Base-by-base conservation (phyloP, 2,888 invertebrate genomes). In the Erebia epiphron region DNA sequence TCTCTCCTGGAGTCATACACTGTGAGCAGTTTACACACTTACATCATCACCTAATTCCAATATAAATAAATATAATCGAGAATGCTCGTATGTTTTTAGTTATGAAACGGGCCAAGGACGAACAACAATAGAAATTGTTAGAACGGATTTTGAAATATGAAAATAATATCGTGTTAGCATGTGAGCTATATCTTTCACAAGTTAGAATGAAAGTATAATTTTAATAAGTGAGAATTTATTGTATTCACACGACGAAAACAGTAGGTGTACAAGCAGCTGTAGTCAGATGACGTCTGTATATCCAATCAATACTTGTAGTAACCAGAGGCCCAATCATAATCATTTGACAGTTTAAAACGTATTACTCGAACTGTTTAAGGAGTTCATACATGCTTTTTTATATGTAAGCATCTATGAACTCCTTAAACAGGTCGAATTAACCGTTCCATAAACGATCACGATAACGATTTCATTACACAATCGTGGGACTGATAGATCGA, bases 101-200 rank as follows among this genome's bases (percentile, higher is more conserved):
- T 71, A 63, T 66, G 75, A 85, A 84, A 79, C 80, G 77, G 87
- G 86, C 84, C 91, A 91, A 91, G 91, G 91, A 78, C 85, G 75
- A 78, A 78, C 78, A 85, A 88, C 86, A 89, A 88, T 87, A 83
- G 83, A 80, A 82, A 84, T 82, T 85, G 86, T 89, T 86, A 83
- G 80, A 80, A 82, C 81, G 86, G 84, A 84, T 86, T 83, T 86
- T 83, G 76, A 79, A 76, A 83, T 80, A 82, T 82, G 79, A 82
- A 81, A 85, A 80, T 80, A 75, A 75, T 72, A 76, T 75, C 68
- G 62, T 68, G 70, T 52, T 57, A 68, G 62, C 67, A 65, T 69
- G 66, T 72, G 70, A 58, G 67, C 65, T 69, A 62, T 21, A 69
- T 35, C 60, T 72, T 67, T 73, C 69, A 75, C 69, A 71, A 71